These are phyloP conservation scores for Struthidea cinerea DNA, from an alignment of 2,113 vertebrate genomes.

Conservation along the genomic window DNA sequence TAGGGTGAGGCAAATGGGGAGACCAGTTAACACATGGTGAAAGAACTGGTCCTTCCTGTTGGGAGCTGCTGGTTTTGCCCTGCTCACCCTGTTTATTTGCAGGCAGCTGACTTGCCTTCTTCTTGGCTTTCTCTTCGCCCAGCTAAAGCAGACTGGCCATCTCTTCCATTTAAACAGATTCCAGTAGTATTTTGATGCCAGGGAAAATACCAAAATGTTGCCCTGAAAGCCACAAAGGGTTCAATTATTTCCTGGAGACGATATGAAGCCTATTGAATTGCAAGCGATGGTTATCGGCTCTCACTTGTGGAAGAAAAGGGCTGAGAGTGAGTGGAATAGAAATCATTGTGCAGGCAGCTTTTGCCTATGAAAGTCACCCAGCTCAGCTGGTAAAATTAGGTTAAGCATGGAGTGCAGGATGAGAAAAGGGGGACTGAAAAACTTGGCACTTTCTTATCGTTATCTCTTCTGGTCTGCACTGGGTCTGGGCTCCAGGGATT, in stretches of 20 bases:
- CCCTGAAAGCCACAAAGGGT: slow-evolving; percentile 38
- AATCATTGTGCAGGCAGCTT: background rate
- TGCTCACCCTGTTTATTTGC: background rate
- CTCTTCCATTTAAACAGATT: slow-evolving; percentile 29
- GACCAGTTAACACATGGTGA: background rate
- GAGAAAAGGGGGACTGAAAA: background rate
- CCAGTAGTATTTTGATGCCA: slow-evolving; percentile 27
- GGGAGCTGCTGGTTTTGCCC: background rate
- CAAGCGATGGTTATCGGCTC: slow-evolving; percentile 39
- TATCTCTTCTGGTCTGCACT: background rate
- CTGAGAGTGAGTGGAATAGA: slow-evolving; percentile 13
- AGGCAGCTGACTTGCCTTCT: background rate
- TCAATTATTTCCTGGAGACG: slow-evolving; percentile 47
- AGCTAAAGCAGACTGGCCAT: background rate
- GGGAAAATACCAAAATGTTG: slow-evolving; percentile 42
- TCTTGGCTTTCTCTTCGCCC: background rate
- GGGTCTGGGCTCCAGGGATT: background rate
- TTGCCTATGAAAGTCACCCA: background rate
- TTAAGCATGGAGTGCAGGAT: background rate
- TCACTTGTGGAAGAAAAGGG: slow-evolving; percentile 6
- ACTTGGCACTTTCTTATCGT: background rate
- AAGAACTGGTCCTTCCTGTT: background rate
- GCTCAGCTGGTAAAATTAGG: background rate
- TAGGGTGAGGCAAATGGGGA: background rate
- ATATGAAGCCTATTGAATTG: slow-evolving; percentile 59